Base-by-base conservation (phyloP, 37 sponge, comb jelly and placozoan species). In the Axinella damicornis region DNA sequence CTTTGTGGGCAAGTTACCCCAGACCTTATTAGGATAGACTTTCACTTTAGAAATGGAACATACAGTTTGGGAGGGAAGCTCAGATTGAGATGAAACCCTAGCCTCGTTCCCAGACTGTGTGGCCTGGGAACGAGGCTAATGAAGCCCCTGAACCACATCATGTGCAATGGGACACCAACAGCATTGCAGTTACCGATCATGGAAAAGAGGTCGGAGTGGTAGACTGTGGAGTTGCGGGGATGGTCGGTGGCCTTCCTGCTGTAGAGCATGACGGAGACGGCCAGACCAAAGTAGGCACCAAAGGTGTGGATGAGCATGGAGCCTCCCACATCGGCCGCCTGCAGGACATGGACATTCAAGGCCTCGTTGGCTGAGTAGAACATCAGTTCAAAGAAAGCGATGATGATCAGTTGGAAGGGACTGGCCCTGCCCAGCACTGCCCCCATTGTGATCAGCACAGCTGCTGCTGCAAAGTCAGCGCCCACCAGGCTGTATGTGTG, bases 241-340 rank as follows among this genome's bases (percentile, higher is more conserved):
- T 91, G 77, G 15, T 92, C 85, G 17, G 39, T 52, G 16, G 93
- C 88, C 14, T 84, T 83, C 75, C 87, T 94, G n/a, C 41, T 83
- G 79, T 87, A 85, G 38, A 97, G 69, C 59, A 87, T 76, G 17
- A 84, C 14, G 36, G 95, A 88, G 37, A 86, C 87, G 56, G 91
- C 95, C 57, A 97, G 74, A 36, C 98, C 98, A 84, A 97, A 97
- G 78, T 94, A 97, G 24, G 98, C 98, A 41, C 98, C 98, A 81
- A 97, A 97, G 19, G 95, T 82, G 71, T 97, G 98, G 28, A 97
- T 92, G 53, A 95, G 31, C 88, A 97, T 90, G 28, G 96, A 95
- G n/a, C 98, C 98, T 0, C 98, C 98, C 18, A 92, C 77, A 74
- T 97, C 98, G 5, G 92, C 92, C 17, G 97, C 95, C 79, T 86